Evolutionary conservation across 2,888 invertebrate species (phyloP).

Genomic region (Apotomis turbidana): DNA sequence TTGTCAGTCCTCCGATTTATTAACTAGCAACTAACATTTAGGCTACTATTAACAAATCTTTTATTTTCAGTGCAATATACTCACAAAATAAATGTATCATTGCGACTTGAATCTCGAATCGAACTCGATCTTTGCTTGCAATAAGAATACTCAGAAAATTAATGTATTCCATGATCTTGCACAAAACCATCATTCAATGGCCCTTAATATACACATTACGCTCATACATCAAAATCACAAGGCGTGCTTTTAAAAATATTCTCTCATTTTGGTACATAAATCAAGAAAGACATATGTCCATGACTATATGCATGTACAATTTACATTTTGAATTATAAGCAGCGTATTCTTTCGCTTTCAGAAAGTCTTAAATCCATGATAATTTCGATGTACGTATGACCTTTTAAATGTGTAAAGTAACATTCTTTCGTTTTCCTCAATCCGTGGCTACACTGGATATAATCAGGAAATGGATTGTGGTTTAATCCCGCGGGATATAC

Average conservation of each 20-base stretch:
- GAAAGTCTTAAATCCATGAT: not conserved
- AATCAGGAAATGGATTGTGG: slow-evolving; percentile 19
- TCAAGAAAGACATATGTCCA: not conserved
- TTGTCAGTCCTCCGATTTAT: too few species aligned
- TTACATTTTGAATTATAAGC: too few species aligned
- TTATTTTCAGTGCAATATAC: too few species aligned
- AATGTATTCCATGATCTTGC: not conserved
- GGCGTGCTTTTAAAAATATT: slow-evolving; percentile 1
- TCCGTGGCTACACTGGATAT: slow-evolving; percentile 11
- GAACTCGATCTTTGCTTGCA: too few species aligned
- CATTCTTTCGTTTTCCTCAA: slow-evolving; percentile 2
- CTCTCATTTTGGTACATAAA: not conserved
- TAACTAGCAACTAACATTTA: too few species aligned
- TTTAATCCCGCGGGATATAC: slow-evolving; percentile 6
- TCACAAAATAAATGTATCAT: too few species aligned
- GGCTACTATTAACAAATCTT: too few species aligned
- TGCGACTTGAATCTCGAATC: too few species aligned
- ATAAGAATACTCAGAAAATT: not conserved
- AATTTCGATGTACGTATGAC: not conserved
- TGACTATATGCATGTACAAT: too few species aligned
- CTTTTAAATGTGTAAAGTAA: not conserved
- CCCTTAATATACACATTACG: not conserved
- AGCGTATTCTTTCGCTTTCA: too few species aligned
- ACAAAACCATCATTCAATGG: not conserved
- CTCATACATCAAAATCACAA: not conserved